These are phyloP conservation scores for Caradrina kadenii DNA, from an alignment of 2,888 invertebrate species.

Conservation along the genomic window DNA sequence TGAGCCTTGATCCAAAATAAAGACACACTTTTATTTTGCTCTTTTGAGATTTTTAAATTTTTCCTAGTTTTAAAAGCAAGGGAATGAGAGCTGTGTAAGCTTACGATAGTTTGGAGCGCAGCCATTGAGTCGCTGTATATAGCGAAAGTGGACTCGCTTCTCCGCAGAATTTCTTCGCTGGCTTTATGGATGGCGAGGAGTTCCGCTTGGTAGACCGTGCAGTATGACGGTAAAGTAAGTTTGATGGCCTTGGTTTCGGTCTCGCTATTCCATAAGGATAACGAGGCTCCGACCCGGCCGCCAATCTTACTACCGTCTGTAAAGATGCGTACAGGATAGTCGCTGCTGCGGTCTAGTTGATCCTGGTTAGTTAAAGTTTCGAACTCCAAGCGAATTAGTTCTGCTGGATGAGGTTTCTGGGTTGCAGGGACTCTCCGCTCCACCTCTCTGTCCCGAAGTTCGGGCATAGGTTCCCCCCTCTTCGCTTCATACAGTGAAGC, in stretches of 20 bases:
- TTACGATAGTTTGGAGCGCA: neutral
- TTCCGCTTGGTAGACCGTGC: slow-evolving; percentile 11
- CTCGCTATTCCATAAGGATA: neutral
- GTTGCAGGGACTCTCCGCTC: too few species aligned
- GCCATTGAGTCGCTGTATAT: neutral
- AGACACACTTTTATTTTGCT: neutral
- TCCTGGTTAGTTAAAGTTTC: too few species aligned
- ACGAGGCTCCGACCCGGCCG: neutral
- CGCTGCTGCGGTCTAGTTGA: too few species aligned
- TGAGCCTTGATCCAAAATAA: slow-evolving; percentile 10
- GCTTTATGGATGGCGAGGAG: neutral
- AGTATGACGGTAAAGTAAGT: neutral
- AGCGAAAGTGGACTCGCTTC: neutral
- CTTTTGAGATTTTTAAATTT: too few species aligned
- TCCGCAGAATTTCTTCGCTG: neutral
- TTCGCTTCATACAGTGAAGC: too few species aligned
- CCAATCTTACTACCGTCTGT: too few species aligned
- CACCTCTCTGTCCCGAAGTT: too few species aligned
- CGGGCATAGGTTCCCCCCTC: too few species aligned
- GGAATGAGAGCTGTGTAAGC: neutral
- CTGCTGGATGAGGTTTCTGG: too few species aligned
- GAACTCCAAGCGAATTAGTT: too few species aligned
- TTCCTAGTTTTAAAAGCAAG: neutral
- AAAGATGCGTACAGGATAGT: too few species aligned
- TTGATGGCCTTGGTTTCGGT: neutral